Evolutionary conservation across 2,888 invertebrate genomes (phyloP).

Genomic region (Hedychridium roseum): DNA sequence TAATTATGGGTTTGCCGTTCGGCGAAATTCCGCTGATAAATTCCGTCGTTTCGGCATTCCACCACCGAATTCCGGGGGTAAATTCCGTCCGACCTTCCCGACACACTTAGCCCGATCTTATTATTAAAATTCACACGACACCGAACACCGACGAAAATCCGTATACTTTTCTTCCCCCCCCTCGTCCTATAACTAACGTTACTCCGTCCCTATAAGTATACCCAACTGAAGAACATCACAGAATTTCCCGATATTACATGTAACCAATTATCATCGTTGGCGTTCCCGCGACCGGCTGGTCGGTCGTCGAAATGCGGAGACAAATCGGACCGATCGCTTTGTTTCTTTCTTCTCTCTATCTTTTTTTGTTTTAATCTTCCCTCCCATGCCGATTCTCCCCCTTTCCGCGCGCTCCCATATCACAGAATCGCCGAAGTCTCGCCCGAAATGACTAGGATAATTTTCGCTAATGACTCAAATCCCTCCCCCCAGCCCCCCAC

Average conservation of each 20-base stretch:
- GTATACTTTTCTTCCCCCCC: conserved; percentile 51
- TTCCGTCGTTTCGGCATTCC: too few species aligned
- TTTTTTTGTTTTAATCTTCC: conserved; percentile 11
- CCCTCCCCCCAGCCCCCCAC: too few species aligned
- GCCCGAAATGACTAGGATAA: conserved; percentile 63
- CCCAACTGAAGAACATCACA: conserved; percentile 63
- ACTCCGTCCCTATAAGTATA: conserved; percentile 36
- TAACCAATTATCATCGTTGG: conserved; percentile 48
- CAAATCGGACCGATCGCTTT: conserved; percentile 15
- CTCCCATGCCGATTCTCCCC: conserved; percentile 4
- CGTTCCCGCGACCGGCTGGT: too few species aligned
- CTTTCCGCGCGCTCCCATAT: conserved; percentile 43
- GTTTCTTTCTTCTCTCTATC: conserved; percentile 12
- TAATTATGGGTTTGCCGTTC: too few species aligned
- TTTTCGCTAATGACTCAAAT: conserved; percentile 55
- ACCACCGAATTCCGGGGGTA: too few species aligned
- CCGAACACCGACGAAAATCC: conserved; percentile 59
- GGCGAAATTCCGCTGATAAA: too few species aligned
- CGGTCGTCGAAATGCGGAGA: conserved; percentile 52
- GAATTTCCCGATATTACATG: conserved; percentile 58
- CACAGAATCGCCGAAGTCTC: conserved; percentile 60
- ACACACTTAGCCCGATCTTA: too few species aligned
- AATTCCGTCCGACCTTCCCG: too few species aligned
- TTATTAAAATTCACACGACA: conserved; percentile 51
- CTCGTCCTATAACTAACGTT: conserved; percentile 3